phyloP scores from a whole-genome alignment of 2,888 invertebrate genomes.

The Leptura quadrifasciata region DNA sequence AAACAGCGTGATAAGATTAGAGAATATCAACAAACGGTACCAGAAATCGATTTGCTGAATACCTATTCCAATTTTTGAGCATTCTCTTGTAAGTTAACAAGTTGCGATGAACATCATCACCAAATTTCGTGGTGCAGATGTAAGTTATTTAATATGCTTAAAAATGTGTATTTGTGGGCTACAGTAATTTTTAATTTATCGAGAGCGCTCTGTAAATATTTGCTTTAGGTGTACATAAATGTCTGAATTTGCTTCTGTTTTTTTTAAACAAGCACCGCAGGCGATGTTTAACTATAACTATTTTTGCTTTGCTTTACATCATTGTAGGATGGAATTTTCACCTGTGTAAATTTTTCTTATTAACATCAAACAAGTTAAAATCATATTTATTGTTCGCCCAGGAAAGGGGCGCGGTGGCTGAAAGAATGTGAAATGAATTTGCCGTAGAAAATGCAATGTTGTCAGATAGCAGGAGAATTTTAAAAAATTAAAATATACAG shows the following conservation, averaged over 20 bases:
- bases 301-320: slow-evolving; percentile 6
- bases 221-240: slow-evolving; percentile 15
- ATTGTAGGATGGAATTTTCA: too few relatives aligned
- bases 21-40: not conserved
- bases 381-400: too few relatives aligned
- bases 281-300: not conserved
- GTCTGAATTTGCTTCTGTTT: not conserved
- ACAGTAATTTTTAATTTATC: not conserved
- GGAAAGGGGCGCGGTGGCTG: too few relatives aligned
- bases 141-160: slow-evolving; percentile 4
- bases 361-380: too few relatives aligned
- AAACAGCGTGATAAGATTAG: not conserved
- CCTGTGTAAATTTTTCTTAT: too few relatives aligned
- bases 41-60: not conserved
- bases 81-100: not conserved
- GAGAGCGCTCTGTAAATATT: not conserved
- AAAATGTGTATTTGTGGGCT: not conserved
- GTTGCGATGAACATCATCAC: not conserved
- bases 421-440: too few relatives aligned
- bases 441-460: too few relatives aligned
- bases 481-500: too few relatives aligned
- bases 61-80: slow-evolving; percentile 1
- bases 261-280: not conserved
- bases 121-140: not conserved
- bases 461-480: too few relatives aligned